These are phyloP conservation scores for Sebastes kiyomatsui DNA, from an alignment of 2,797 vertebrate species.

Conservation along the genomic window DNA sequence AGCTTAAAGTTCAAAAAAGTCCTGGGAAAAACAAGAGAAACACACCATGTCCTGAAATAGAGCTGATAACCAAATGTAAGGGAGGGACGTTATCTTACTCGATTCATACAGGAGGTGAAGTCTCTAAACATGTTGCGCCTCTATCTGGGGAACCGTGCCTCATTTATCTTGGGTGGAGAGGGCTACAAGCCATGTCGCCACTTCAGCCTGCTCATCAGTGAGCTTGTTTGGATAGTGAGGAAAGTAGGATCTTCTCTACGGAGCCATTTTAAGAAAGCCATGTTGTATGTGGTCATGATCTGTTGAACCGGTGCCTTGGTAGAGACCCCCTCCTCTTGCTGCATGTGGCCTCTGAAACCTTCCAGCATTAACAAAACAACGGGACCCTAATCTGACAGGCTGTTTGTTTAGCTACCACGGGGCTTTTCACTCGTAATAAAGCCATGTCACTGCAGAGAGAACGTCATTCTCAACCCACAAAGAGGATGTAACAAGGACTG, in stretches of 20 bases:
- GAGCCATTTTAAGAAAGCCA: slow-evolving; percentile 23
- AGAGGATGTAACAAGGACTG: neutral
- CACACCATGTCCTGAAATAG: slow-evolving; percentile 13
- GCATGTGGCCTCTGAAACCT: slow-evolving; percentile 28
- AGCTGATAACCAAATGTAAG: slow-evolving; percentile 39
- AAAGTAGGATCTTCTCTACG: slow-evolving; percentile 9
- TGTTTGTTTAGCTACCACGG: slow-evolving; percentile 41
- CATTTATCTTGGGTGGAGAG: slow-evolving; percentile 74
- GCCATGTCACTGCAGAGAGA: slow-evolving; percentile 8
- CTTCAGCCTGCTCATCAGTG: slow-evolving; percentile 18
- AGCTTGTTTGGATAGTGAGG: slow-evolving; percentile 6
- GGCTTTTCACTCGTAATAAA: slow-evolving; percentile 50
- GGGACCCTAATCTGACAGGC: slow-evolving; percentile 31
- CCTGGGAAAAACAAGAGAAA: slow-evolving; percentile 22
- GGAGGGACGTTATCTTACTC: slow-evolving; percentile 30
- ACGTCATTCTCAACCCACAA: neutral
- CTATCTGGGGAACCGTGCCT: slow-evolving; percentile 57
- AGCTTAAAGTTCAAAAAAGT: slow-evolving; percentile 16
- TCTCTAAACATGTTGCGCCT: neutral
- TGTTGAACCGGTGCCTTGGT: slow-evolving; percentile 3
- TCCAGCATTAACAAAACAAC: slow-evolving; percentile 51
- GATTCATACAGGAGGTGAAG: neutral
- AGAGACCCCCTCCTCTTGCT: neutral
- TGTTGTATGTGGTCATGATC: neutral
- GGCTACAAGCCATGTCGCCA: slow-evolving; percentile 6